phyloP scores from a whole-genome alignment of 1,140 invertebrate genomes.

The Sycophaga agraensis region DNA sequence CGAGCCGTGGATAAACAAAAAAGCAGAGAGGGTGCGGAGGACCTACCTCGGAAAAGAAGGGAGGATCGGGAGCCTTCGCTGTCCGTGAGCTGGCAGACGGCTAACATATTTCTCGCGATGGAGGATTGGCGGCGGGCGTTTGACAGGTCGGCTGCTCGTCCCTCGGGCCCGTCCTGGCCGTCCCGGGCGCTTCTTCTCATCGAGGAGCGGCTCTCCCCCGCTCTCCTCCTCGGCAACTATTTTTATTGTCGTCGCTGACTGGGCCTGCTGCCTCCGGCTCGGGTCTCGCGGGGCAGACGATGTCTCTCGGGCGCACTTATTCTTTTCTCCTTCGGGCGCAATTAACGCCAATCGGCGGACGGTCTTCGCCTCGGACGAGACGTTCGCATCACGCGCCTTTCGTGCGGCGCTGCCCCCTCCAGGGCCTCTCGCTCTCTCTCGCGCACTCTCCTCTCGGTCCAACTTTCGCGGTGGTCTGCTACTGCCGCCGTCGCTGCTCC shows the following conservation, averaged over 20 bases:
- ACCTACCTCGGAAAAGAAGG: neutral
- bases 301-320: too few species aligned
- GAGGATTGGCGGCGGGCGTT: neutral
- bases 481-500: neutral
- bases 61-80: constrained; percentile 4
- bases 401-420: neutral
- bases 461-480: neutral
- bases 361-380: constrained; percentile 11
- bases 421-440: neutral
- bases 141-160: neutral
- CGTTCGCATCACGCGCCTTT: constrained; percentile 13
- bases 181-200: constrained; percentile 12
- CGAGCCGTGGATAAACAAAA: too few species aligned
- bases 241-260: neutral
- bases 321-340: constrained; percentile 19
- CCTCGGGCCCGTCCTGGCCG: neutral
- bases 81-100: constrained; percentile 2
- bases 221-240: neutral
- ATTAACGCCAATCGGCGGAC: constrained; percentile 21
- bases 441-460: neutral
- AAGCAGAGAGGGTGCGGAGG: too few species aligned
- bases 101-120: constrained; percentile 9
- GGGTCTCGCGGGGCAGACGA: too few species aligned
- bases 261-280: neutral
- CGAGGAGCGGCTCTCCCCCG: neutral